Evolutionary conservation across 53 echinoderm and acorn worm genomes (phyloP), one percentile per base, ranked within the genome.

Genomic region (Henricia sp.): DNA sequence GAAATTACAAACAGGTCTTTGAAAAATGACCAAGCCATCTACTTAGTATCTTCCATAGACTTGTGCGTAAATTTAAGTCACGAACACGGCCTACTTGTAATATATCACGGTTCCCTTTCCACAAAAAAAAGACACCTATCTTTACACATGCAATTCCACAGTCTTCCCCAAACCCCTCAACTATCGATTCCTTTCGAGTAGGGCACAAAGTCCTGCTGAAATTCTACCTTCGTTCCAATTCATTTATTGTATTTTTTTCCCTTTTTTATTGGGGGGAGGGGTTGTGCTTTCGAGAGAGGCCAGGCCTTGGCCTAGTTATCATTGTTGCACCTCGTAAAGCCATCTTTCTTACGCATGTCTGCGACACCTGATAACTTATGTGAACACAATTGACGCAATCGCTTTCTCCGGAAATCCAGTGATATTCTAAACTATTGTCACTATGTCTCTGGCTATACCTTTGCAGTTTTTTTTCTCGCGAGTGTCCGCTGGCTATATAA

Each of bases 271-370:
- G 33, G 33, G n/a, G 33, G 13, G 33, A 60, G 17, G 3, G 1
- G 8, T 56, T 21, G 56, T 16, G 27, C 27, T 16, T 13, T 23
- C 9, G 17, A 53, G 3, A 32, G 29, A 14, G 1, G 12, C 62
- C 62, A 60, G 62, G 35, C 72, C 54, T 54, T 73, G 73, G 73
- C 73, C 73, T 54, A 73, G 19, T 32, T 73, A 26, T 23, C 20
- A 53, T 60, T 32, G 30, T 30, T 41, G 32, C 33, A 23, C 30
- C 6, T 17, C 32, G n/a, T n/a, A n/a, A n/a, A 53, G 16, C 12
- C 19, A 54, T 73, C 54, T 54, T 73, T 37, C 23, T 1, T 35
- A 26, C 37, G 33, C 6, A 53, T 73, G 53, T 73, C 29, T 35
- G 32, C 51, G 73, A 73, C 52, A 73, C 36, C 52, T 20, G 73